Evolutionary conservation across 1,140 invertebrate species (phyloP).

Genomic region (Globodera rostochiensis): DNA sequence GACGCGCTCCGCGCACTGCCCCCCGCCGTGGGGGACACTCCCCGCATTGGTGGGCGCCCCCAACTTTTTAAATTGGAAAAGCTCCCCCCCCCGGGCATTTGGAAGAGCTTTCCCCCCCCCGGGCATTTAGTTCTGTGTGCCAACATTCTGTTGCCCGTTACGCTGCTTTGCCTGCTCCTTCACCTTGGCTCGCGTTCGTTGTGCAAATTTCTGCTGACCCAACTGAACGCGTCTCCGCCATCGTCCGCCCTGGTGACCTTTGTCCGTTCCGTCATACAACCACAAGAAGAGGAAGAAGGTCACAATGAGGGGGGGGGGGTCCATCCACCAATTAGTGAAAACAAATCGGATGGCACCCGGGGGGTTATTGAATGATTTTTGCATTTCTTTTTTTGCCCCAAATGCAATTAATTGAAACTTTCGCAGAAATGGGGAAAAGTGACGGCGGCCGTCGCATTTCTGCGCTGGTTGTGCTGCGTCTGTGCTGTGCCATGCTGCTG

Average conservation of each 20-base stretch:
- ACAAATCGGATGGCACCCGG: too few relatives aligned
- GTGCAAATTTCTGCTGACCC: background rate
- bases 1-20: constrained; percentile 42
- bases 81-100: background rate
- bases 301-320: background rate
- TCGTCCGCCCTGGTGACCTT: background rate
- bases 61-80: constrained; percentile 5
- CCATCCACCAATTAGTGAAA: too few relatives aligned
- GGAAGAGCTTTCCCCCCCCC: background rate
- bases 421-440: background rate
- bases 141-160: background rate
- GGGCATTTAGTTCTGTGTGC: background rate
- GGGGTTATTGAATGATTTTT: too few relatives aligned
- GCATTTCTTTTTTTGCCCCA: too few relatives aligned
- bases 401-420: too few relatives aligned
- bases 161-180: constrained; percentile 30
- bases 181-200: constrained; percentile 31
- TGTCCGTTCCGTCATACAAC: background rate
- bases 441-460: background rate
- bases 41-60: constrained; percentile 32
- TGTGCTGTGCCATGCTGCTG: background rate
- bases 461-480: background rate
- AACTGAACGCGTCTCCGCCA: background rate
- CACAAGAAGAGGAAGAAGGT: background rate
- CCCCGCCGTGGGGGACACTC: constrained; percentile 41